Evolutionary conservation across 2,888 invertebrate genomes (phyloP).

Genomic region (Nasonia oneida): DNA sequence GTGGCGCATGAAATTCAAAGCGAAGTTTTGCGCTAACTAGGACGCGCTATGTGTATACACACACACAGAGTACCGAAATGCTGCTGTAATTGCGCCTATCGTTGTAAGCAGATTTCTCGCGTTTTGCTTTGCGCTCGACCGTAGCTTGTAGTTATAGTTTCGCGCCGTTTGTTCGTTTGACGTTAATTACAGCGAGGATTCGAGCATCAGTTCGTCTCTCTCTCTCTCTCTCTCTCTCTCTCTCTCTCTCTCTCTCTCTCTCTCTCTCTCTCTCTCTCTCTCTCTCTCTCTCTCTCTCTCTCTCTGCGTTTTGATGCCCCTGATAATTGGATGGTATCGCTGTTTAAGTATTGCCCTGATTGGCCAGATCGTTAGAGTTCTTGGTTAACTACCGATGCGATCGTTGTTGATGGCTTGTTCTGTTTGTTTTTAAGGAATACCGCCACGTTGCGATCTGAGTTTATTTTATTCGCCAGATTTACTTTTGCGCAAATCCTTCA

Average conservation of each 20-base stretch:
- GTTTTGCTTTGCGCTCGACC: neutral
- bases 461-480: too few species aligned
- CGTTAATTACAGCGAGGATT: slow-evolving; percentile 8
- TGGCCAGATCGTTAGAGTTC: neutral
- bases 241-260: too few species aligned
- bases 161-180: neutral
- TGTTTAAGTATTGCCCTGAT: neutral
- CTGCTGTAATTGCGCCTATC: neutral
- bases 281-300: neutral
- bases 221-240: neutral
- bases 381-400: neutral
- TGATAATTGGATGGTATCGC: neutral
- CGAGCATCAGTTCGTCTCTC: neutral
- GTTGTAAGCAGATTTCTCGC: neutral
- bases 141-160: neutral
- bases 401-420: neutral
- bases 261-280: neutral
- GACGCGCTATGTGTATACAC: neutral
- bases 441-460: too few species aligned
- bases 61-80: neutral
- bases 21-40: slow-evolving; percentile 34
- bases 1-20: slow-evolving; percentile 38
- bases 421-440: too few species aligned
- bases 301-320: neutral
- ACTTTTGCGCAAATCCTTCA: too few species aligned